Evolutionary conservation across 2,888 invertebrate species (phyloP).

Genomic region (Drosophila leonis): DNA sequence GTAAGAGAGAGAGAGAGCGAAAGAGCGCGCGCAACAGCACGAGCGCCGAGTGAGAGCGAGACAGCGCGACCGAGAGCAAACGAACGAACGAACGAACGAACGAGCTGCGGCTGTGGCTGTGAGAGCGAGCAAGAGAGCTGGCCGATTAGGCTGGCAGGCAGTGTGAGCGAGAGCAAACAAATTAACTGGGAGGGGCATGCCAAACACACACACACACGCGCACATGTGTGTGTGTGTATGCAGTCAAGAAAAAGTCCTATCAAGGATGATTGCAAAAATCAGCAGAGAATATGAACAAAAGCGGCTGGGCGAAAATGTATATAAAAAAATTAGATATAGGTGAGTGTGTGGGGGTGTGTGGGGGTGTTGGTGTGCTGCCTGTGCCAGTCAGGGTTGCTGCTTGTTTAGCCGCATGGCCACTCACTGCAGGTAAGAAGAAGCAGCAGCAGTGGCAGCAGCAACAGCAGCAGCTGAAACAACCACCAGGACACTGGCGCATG

Average conservation of each 20-base stretch:
- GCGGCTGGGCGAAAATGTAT: conserved; percentile 30
- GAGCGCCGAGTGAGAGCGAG: neutral
- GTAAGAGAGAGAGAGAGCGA: conserved; percentile 17
- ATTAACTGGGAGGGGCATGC: conserved; percentile 80
- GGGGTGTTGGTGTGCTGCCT: conserved; percentile 4
- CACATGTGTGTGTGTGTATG: neutral
- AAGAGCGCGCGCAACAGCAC: neutral
- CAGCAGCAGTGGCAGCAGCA: conserved; percentile 25
- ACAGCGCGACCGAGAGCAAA: conserved; percentile 11
- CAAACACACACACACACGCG: conserved; percentile 27
- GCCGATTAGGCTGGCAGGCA: conserved; percentile 21
- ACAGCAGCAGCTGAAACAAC: conserved; percentile 53
- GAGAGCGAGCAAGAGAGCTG: conserved; percentile 24
- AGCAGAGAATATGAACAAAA: conserved; percentile 60
- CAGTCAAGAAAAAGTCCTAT: conserved; percentile 52
- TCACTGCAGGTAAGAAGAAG: conserved; percentile 61
- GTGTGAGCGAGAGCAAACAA: conserved; percentile 61
- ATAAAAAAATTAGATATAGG: conserved; percentile 4
- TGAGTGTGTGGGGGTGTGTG: neutral
- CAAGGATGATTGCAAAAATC: conserved; percentile 78
- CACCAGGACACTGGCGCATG: conserved; percentile 48
- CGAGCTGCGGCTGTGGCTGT: conserved; percentile 24
- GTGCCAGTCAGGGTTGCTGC: conserved; percentile 56
- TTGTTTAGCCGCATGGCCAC: conserved; percentile 69
- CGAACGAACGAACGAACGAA: conserved; percentile 32